Evolutionary conservation across 2,888 invertebrate species (phyloP), one percentile per base, ranked within the genome.

Genomic region (Diaperis boleti): DNA sequence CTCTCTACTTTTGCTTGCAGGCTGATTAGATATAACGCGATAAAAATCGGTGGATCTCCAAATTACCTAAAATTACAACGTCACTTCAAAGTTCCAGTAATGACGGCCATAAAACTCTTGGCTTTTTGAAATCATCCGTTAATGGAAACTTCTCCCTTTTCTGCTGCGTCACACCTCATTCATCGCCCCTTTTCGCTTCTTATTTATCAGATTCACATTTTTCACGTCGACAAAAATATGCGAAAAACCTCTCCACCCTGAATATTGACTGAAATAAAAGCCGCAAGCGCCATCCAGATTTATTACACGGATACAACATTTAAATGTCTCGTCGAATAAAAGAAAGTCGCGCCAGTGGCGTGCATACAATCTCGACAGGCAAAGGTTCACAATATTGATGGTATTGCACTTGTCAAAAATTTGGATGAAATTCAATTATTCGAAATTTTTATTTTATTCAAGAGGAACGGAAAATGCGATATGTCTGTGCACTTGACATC

Each of bases 371-470:
- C 11, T 42, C 31, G 31, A 31, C 49, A 17, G 49, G n/a, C 4
- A 15, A 8, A 18, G 14, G 4, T 47, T 15, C 29, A 5, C 26
- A 11, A 47, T 29, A 49, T 33, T 49, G 49, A 49, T 33, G 33
- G 33, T 5, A 42, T 29, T 54, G 54, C 54, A 41, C 33, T 35
- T 60, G 59, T 60, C 59, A 50, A 50, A 44, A 42, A 15, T 60
- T 50, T 29, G 39, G 50, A 50, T 44, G 50, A 60, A 60, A 44
- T 42, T 42, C 52, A 59, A 20, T 52, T 29, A 11, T 18, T 20
- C 41, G 59, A 59, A 49, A 37, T 59, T 39, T 49, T 49, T 50
- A 59, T 59, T 59, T 59, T 49, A 59, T 59, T 59, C 49, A 41
- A 29, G 57, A 45, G 22, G 33, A 18, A 39, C 50, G 13, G 31